Evolutionary conservation across 2,797 vertebrate species (phyloP).

Genomic region (Pogoniulus pusillus): DNA sequence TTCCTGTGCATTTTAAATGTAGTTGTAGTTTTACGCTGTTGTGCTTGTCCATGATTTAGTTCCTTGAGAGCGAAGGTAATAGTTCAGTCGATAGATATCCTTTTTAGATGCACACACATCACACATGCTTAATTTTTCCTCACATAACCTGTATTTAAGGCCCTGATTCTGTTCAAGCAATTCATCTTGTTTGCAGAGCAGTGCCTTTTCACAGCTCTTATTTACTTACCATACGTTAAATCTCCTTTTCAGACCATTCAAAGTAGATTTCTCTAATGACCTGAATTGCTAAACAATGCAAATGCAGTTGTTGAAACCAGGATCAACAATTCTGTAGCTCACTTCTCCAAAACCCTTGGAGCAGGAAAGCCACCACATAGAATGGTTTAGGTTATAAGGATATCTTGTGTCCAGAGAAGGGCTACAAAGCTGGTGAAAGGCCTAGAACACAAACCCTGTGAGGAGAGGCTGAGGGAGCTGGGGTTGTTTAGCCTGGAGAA

Average conservation of each 20-base stretch:
- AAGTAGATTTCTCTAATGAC: background rate
- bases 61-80: background rate
- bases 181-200: background rate
- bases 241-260: background rate
- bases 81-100: background rate
- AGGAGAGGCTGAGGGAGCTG: no score
- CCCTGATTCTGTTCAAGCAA: background rate
- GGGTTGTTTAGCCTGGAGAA: no score
- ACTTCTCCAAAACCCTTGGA: background rate
- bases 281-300: background rate
- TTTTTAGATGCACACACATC: background rate
- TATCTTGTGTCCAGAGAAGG: no score
- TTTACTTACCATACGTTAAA: background rate
- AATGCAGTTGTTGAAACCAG: background rate
- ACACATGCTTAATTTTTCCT: accelerated
- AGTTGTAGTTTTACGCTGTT: background rate
- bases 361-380: background rate
- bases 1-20: background rate
- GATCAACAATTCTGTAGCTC: background rate
- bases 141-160: accelerated
- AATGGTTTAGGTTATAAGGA: no score
- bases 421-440: no score
- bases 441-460: no score
- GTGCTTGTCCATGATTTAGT: accelerated
- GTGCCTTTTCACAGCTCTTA: background rate